phyloP scores from a whole-genome alignment of 2,113 vertebrate species.

The Corythaeola cristata region DNA sequence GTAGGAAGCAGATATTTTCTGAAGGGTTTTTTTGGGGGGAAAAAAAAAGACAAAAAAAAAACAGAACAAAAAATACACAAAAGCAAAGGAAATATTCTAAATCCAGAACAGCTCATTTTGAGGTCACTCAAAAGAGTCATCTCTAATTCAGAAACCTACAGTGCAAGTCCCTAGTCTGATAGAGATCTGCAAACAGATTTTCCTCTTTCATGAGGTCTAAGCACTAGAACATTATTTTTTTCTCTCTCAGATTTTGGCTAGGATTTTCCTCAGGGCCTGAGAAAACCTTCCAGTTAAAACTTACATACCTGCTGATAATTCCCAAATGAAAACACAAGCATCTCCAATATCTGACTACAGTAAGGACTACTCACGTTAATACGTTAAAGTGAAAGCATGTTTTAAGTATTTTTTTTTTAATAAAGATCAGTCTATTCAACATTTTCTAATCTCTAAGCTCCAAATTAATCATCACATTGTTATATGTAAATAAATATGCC shows the following conservation, averaged over 20 bases:
- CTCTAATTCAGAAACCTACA: neutral
- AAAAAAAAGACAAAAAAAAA: neutral
- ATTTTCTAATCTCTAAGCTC: neutral
- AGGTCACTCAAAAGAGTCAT: neutral
- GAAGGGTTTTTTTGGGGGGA: accelerated
- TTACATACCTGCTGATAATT: neutral
- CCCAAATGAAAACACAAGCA: neutral
- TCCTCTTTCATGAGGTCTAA: neutral
- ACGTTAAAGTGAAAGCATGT: neutral
- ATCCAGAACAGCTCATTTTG: neutral
- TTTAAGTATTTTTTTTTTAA: neutral
- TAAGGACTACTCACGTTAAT: neutral
- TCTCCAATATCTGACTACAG: neutral
- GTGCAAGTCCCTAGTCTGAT: neutral
- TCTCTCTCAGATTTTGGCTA: neutral
- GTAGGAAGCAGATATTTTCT: neutral
- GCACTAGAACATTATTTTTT: neutral
- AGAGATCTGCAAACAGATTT: neutral
- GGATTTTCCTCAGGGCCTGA: neutral
- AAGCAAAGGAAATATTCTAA: neutral
- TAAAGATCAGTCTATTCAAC: neutral
- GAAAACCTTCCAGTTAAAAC: neutral
- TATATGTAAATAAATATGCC: neutral
- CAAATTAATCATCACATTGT: neutral
- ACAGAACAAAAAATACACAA: neutral